These are phyloP conservation scores for Lumbricus terrestris DNA, from an alignment of 2,888 invertebrate genomes.

Conservation along the genomic window DNA sequence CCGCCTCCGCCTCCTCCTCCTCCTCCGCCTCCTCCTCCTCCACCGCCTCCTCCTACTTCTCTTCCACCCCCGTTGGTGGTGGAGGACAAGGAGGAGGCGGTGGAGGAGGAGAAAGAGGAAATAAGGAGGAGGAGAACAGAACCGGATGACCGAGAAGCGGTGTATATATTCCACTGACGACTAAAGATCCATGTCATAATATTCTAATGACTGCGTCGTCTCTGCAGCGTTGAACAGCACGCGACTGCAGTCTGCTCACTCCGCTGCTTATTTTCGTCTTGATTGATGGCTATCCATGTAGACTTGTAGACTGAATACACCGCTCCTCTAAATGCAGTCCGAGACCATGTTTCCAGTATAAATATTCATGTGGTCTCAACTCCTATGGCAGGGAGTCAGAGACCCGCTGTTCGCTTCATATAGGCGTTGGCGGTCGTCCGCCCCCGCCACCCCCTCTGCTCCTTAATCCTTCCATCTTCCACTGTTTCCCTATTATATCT, in stretches of 20 bases:
- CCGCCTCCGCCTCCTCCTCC: too few species aligned
- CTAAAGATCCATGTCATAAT: neutral
- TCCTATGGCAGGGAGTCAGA: neutral
- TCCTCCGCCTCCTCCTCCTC: too few species aligned
- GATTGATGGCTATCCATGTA: neutral
- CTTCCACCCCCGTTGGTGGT: too few species aligned
- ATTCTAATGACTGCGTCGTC: neutral
- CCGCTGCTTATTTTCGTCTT: neutral
- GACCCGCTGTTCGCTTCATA: neutral
- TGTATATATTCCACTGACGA: neutral
- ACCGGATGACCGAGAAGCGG: too few species aligned
- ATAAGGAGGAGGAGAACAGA: neutral
- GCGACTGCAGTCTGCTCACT: too few species aligned
- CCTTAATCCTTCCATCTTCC: neutral
- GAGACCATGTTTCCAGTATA: neutral
- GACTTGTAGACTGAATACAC: neutral
- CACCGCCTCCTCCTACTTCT: too few species aligned
- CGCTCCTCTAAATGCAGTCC: neutral
- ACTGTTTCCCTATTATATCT: neutral
- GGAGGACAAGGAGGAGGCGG: too few species aligned
- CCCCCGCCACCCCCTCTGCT: neutral
- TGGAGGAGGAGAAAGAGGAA: too few species aligned
- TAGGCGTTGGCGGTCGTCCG: neutral
- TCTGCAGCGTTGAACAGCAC: neutral
- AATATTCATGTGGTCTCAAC: neutral